phyloP scores from a whole-genome alignment of 2,797 vertebrate genomes.

The Ptychobarbus kaznakovi region DNA sequence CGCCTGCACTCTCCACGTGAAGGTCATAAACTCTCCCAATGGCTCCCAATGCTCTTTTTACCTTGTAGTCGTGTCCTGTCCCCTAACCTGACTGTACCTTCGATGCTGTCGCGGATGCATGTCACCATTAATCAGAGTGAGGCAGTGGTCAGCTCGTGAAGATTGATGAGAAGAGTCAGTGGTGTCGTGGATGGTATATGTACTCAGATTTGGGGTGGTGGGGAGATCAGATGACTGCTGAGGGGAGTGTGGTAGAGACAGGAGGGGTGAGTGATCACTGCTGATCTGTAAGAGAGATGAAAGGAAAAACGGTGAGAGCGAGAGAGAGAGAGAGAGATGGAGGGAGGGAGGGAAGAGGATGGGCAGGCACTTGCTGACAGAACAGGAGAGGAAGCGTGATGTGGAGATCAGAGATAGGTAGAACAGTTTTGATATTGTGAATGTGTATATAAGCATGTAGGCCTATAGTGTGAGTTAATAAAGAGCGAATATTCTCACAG shows the following conservation, averaged over 20 bases:
- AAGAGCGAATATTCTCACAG: too few species aligned
- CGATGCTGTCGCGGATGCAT: constrained; percentile 60
- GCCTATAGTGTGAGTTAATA: background rate
- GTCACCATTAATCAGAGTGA: constrained; percentile 80
- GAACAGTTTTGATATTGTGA: constrained; percentile 6
- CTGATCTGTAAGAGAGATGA: constrained; percentile 39
- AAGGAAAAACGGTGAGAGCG: constrained; percentile 21
- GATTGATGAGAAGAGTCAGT: constrained; percentile 79
- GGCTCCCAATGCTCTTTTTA: constrained; percentile 32
- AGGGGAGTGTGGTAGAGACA: constrained; percentile 36
- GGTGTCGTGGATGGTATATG: constrained; percentile 63
- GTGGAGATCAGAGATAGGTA: constrained; percentile 5
- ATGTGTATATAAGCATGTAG: background rate
- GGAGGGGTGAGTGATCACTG: constrained; percentile 50
- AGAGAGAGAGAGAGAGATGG: background rate
- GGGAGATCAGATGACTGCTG: constrained; percentile 54
- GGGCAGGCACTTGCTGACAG: constrained; percentile 42
- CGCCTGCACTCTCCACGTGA: constrained; percentile 31
- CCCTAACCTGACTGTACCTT: constrained; percentile 53
- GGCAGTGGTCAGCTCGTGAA: constrained; percentile 57
- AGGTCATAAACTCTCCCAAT: constrained; percentile 49
- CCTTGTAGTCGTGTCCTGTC: constrained; percentile 56
- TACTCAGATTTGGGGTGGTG: constrained; percentile 43
- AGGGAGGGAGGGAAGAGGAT: background rate
- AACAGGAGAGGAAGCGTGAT: background rate